Evolutionary conservation across 2,797 vertebrate genomes (phyloP), one percentile per base, ranked within the genome.

Genomic region (Hozukius guyotensis): DNA sequence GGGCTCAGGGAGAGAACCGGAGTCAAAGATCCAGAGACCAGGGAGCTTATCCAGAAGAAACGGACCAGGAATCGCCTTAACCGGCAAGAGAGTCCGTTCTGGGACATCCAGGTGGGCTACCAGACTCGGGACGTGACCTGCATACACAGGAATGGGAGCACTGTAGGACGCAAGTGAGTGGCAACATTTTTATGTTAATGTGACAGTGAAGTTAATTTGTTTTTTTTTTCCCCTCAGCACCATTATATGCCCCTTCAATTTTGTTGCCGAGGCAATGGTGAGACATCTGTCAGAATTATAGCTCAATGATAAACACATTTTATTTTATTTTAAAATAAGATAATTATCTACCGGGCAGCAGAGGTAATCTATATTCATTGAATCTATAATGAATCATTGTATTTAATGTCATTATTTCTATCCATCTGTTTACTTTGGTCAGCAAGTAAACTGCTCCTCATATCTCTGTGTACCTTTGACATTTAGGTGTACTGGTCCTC

Each of bases 101-200:
- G 97, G 97, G 97, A 98, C 91, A 97, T 99, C 86, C 97, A 99
- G 90, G 96, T 99, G 75, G 98, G 99, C 18, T 99, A 96, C 94
- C 98, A 99, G 95, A 97, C 96, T 11, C 95, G 99, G 32, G 94
- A 97, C 56, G 97, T 99, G 74, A 94, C 91, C 27, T 99, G 99
- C 75, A 94, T 94, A 6, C 98, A 99, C 89, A 96, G 95, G 91
- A 98, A 97, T 0, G 97, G 98, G 24, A 99, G 96, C 84, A 82
- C 92, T 0, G 95, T 96, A 12, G 95, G 94, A 70, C 85, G 97
- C 88, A 97, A 95, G 99, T 99, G 96, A 97, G 90, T 69, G 3
- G 13, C 67, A 72, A 46, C 12, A 2, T 61, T 72, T 79, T 72
- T 25, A 71, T 75, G 29, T 14, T 76, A 13, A 60, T 71, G 5